A percentile compares a stretch with the other conserved stretches of the same genome.
Evolutionary conservation across 2,888 invertebrate genomes (phyloP).

Genomic region (Hyalella azteca): DNA sequence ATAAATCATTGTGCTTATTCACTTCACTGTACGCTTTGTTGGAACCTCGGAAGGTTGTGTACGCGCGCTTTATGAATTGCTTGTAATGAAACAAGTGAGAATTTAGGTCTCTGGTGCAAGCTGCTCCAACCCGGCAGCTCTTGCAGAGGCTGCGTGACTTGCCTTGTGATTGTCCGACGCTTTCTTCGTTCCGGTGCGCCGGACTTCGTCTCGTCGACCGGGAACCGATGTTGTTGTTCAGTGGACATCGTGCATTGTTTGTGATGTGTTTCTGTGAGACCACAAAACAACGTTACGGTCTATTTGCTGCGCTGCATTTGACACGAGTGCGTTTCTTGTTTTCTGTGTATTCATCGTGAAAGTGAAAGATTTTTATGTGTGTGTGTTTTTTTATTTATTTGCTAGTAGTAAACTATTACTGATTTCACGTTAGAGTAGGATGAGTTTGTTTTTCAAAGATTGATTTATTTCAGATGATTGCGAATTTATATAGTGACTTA

Average conservation of each 20-base stretch:
- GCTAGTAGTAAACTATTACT: neutral
- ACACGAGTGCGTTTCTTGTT: neutral
- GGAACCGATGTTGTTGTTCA: neutral
- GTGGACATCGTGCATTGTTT: neutral
- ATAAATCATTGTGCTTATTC: too few relatives aligned
- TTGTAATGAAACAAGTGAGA: too few relatives aligned
- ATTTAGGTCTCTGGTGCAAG: neutral
- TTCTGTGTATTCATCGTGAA: slow-evolving; percentile 8
- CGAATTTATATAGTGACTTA: neutral
- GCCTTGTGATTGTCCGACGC: neutral
- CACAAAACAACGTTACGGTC: neutral
- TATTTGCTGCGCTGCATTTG: neutral
- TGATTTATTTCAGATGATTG: neutral
- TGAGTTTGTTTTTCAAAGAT: neutral
- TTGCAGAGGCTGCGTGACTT: neutral
- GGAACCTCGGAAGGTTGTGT: too few relatives aligned
- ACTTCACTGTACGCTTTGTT: too few relatives aligned
- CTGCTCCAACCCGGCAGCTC: neutral
- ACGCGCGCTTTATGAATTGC: too few relatives aligned
- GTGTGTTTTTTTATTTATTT: neutral
- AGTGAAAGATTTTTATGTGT: neutral
- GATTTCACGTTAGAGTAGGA: too few relatives aligned
- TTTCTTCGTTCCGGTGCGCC: neutral
- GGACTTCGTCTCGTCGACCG: neutral
- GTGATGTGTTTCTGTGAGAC: neutral